A percentile compares a stretch with the other conserved stretches of the same genome.
Evolutionary conservation across 1,140 invertebrate species (phyloP).

Genomic region (Dendroctonus valens): DNA sequence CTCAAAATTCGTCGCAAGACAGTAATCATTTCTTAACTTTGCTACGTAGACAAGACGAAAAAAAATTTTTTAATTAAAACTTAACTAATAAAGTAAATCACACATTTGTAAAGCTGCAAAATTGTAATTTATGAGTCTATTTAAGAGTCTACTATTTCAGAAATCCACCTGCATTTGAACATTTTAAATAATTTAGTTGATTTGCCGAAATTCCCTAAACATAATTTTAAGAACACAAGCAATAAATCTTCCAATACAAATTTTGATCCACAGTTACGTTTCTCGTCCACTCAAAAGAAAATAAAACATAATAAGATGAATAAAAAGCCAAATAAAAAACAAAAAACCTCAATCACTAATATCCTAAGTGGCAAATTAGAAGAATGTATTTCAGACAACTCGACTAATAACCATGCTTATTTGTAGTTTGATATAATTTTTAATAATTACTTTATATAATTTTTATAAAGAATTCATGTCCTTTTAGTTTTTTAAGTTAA

Average conservation of each 20-base stretch:
- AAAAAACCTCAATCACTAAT: background rate
- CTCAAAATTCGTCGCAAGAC: background rate
- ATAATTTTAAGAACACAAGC: background rate
- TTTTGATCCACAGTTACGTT: background rate
- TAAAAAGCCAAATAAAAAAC: slow-evolving; percentile 2
- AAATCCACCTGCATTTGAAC: background rate
- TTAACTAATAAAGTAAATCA: slow-evolving; percentile 1
- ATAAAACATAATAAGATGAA: background rate
- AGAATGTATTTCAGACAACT: background rate
- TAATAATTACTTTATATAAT: background rate
- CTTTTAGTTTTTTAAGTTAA: background rate
- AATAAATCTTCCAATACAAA: background rate
- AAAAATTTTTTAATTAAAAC: background rate
- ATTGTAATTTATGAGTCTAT: background rate
- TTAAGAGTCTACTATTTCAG: background rate
- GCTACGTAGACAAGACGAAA: background rate
- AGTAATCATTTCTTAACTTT: background rate
- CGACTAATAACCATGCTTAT: background rate
- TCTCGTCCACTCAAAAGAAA: background rate
- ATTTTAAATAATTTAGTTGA: background rate
- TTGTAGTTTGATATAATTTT: background rate
- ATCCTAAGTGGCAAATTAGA: background rate
- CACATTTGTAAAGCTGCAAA: slow-evolving; percentile 1
- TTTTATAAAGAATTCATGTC: background rate
- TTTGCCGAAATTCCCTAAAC: background rate